Percentiles rank a stretch among this genome's conserved stretches.
Evolutionary conservation across 2,113 vertebrate species (phyloP).

Genomic region (Malurus melanocephalus): DNA sequence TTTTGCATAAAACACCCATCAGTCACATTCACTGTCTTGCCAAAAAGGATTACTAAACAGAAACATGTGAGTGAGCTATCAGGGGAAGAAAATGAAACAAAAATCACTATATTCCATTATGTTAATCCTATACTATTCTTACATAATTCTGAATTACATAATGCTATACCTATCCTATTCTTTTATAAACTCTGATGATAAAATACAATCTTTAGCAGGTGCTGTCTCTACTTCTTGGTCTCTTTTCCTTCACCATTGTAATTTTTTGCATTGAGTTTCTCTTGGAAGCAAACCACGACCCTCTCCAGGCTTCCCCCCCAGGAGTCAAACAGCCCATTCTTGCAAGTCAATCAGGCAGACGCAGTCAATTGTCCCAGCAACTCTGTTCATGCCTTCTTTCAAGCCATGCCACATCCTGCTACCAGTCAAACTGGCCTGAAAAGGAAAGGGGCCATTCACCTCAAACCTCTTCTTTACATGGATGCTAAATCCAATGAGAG

Average conservation of each 20-base stretch:
- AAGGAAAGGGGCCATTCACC: conserved; percentile 8
- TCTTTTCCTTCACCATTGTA: not conserved
- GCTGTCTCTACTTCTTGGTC: not conserved
- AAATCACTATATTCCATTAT: not conserved
- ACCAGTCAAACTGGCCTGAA: conserved; percentile 5
- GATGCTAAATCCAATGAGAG: not conserved
- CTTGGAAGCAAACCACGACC: not conserved
- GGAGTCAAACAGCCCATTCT: conserved; percentile 7
- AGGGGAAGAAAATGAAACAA: not conserved
- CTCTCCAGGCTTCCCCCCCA: not conserved
- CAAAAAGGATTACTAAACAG: not conserved
- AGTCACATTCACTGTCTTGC: not conserved
- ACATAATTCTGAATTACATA: not conserved
- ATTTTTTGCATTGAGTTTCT: not conserved
- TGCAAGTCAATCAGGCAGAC: not conserved
- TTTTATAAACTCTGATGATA: not conserved
- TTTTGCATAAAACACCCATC: not conserved
- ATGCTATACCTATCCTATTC: not conserved
- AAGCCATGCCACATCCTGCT: not conserved
- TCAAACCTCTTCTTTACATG: not conserved
- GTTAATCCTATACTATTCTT: not conserved
- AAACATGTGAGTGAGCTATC: not conserved
- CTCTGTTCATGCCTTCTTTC: not conserved
- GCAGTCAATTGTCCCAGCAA: not conserved
- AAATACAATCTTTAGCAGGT: not conserved